These are phyloP conservation scores for Murina feae DNA, from an alignment of 2,113 vertebrate genomes.

Conservation along the genomic window DNA sequence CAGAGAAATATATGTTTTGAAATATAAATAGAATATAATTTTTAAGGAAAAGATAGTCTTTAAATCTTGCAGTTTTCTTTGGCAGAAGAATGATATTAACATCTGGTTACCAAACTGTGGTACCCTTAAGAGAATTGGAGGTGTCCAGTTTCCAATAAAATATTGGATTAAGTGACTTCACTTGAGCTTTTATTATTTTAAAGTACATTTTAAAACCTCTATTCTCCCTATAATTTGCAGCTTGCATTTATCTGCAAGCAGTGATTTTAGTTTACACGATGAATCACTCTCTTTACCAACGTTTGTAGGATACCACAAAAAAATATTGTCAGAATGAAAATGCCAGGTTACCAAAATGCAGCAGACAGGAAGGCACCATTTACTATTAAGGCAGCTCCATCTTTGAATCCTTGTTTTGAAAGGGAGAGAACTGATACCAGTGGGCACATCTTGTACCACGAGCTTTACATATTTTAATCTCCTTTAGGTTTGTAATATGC, in stretches of 20 bases:
- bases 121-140: slow-evolving; percentile 70
- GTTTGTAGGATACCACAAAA: slow-evolving; percentile 61
- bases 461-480: neutral
- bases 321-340: slow-evolving; percentile 57
- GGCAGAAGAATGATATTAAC: slow-evolving; percentile 61
- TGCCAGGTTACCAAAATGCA: slow-evolving; percentile 61
- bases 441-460: neutral
- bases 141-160: slow-evolving; percentile 68
- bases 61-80: slow-evolving; percentile 67
- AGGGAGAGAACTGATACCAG: neutral
- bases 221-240: slow-evolving; percentile 68
- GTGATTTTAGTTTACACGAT: slow-evolving; percentile 65
- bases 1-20: slow-evolving; percentile 47
- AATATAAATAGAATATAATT: slow-evolving; percentile 50
- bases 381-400: slow-evolving; percentile 39
- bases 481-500: neutral
- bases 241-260: slow-evolving; percentile 60
- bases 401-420: neutral
- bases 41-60: slow-evolving; percentile 46
- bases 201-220: slow-evolving; percentile 64
- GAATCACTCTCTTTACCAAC: slow-evolving; percentile 61
- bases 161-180: slow-evolving; percentile 72
- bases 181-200: slow-evolving; percentile 74
- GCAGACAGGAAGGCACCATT: slow-evolving; percentile 64
- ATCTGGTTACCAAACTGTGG: slow-evolving; percentile 73